These are phyloP conservation scores for Sclerurus mexicanus DNA, from an alignment of 2,113 vertebrate genomes.

Conservation along the genomic window DNA sequence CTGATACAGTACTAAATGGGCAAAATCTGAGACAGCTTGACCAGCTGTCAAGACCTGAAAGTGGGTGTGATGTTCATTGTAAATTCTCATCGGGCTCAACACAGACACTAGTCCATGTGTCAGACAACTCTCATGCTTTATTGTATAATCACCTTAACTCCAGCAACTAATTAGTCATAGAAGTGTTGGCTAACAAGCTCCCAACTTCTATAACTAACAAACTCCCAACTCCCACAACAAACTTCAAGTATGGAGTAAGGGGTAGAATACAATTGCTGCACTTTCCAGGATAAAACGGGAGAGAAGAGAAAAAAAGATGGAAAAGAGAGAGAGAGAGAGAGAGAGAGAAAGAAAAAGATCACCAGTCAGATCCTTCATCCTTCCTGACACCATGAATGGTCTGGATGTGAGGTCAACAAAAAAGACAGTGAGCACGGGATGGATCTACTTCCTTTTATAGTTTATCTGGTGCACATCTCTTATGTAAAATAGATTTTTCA, in stretches of 20 bases:
- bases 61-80: neutral
- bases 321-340: neutral
- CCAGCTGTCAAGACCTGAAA: neutral
- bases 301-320: neutral
- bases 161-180: neutral
- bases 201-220: neutral
- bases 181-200: neutral
- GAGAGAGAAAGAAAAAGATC: neutral
- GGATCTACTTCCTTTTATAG: neutral
- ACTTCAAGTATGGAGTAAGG: neutral
- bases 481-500: neutral
- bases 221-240: neutral
- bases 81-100: neutral
- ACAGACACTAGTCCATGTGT: neutral
- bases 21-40: neutral
- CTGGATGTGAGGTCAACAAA: neutral
- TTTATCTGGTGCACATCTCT: neutral
- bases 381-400: accelerated
- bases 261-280: neutral
- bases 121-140: neutral
- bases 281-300: neutral
- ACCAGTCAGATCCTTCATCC: neutral
- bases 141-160: neutral
- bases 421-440: neutral
- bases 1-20: neutral